Percentiles rank a stretch among this genome's conserved stretches.
Conservation (phyloP, 2,888 invertebrate genomes). For the Erannis defoliaria region DNA sequence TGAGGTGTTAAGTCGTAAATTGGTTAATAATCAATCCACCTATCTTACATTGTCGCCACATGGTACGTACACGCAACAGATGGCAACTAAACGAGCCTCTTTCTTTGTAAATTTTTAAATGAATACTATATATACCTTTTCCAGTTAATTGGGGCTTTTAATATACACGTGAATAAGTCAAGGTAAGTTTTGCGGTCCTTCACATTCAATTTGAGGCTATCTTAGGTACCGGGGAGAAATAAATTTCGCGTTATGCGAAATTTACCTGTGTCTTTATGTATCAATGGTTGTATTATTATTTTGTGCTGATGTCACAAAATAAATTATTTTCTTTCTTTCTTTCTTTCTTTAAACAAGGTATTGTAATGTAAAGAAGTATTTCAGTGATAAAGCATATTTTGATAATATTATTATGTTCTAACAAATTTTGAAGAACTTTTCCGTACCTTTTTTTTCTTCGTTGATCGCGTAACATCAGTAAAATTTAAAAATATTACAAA, state of each 20-base stretch:
- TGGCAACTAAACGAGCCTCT: slow-evolving; percentile 15
- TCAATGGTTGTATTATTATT: no score
- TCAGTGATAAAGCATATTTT: not conserved
- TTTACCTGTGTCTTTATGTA: slow-evolving; percentile 21
- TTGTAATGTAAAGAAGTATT: slow-evolving; percentile 14
- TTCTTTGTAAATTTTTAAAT: slow-evolving; percentile 27
- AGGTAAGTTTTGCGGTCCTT: slow-evolving; percentile 29
- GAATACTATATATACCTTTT: slow-evolving; percentile 1
- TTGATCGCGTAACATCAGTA: no score
- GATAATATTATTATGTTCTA: no score
- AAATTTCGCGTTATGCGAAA: slow-evolving; percentile 20
- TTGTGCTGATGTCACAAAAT: no score
- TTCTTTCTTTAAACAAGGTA: no score
- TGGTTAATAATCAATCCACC: slow-evolving; percentile 12
- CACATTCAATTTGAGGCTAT: slow-evolving; percentile 32
- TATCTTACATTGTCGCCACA: slow-evolving; percentile 18
- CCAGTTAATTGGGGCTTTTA: slow-evolving; percentile 28
- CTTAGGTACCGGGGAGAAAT: slow-evolving; percentile 9
- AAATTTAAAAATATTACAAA: no score
- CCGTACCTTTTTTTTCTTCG: no score
- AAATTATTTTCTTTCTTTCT: no score
- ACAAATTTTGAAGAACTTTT: no score
- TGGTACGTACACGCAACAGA: not conserved
- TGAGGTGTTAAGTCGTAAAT: slow-evolving; percentile 27
- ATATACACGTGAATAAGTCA: slow-evolving; percentile 23